Percentiles rank a stretch among this genome's conserved stretches.
Evolutionary conservation across 2,888 invertebrate species (phyloP).

Genomic region (Geophilus truncorum): DNA sequence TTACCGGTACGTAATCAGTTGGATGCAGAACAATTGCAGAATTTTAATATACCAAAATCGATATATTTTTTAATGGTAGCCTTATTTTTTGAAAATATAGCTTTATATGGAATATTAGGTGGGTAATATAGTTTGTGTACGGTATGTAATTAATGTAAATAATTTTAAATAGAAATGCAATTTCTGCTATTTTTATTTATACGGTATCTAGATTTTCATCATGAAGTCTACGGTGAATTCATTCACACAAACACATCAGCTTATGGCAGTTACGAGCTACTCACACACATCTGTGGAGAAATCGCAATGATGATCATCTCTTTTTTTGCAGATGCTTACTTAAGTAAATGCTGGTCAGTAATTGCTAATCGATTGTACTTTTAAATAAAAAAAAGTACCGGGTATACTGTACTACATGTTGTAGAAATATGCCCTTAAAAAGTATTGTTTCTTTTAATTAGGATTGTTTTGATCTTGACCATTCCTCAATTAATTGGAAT

Average conservation of each 20-base stretch:
- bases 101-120: neutral
- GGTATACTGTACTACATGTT: too few relatives aligned
- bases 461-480: neutral
- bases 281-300: neutral
- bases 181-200: neutral
- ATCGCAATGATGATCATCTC: neutral
- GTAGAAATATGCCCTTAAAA: too few relatives aligned
- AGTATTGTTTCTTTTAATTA: neutral
- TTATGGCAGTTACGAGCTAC: neutral
- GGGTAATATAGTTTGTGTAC: too few relatives aligned
- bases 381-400: too few relatives aligned
- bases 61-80: neutral
- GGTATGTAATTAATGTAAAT: too few relatives aligned
- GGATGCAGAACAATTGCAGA: neutral
- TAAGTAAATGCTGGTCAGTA: neutral
- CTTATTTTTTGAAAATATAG: neutral
- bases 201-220: neutral
- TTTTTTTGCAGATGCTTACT: neutral
- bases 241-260: neutral
- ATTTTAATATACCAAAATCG: neutral
- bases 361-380: neutral
- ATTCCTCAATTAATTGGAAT: neutral
- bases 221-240: neutral
- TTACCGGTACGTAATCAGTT: neutral
- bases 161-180: neutral